Evolutionary conservation across 2,113 vertebrate species (phyloP), one percentile per base, ranked within the genome.

Genomic region (Cyanistes caeruleus): DNA sequence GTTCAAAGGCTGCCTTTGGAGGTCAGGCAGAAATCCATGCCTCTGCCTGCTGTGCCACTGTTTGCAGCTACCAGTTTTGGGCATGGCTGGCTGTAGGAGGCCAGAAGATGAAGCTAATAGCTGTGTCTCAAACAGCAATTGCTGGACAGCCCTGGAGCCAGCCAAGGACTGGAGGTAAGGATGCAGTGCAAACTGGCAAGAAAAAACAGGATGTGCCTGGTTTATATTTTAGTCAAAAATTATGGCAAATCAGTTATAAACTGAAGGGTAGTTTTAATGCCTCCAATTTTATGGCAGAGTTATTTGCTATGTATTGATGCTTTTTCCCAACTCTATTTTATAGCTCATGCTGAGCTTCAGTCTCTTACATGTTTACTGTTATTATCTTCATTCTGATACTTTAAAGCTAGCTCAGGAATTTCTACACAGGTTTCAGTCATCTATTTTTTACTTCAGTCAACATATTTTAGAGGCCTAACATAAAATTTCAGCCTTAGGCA

Each of bases 71-170:
- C 24, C 14, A 30, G 23, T 24, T 78, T 43, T 19, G 51, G 60
- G 5, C 30, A 63, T 28, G 21, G 5, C 7, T 48, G 55, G 21
- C 55, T 69, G 21, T 6, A 69, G 35, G 22, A 35, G 14, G 48
- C 30, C 20, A 55, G 41, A 22, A 41, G 48, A 35, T 33, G 27
- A 55, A 9, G 14, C 3, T 35, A 8, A 35, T 22, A 11, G 0
- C 0, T 6, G 0, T 11, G 6, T 41, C 55, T 31, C 24, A 41
- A 60, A n/a, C 30, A 68, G 4, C 8, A 3, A 2, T 6, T 31
- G 9, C 15, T 48, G 30, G 24, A 22, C 8, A 68, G 52, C 5
- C 0, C 0, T 17, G 28, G 46, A 75, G 13, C 9, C 28, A 46
- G 55, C 11, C 24, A 18, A 62, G n/a, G 24, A 25, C 11, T 39